A percentile compares a stretch with the other conserved stretches of the same genome.
These are phyloP conservation scores for Vesta saturnalis DNA, from an alignment of 2,888 invertebrate species.

Conservation along the genomic window DNA sequence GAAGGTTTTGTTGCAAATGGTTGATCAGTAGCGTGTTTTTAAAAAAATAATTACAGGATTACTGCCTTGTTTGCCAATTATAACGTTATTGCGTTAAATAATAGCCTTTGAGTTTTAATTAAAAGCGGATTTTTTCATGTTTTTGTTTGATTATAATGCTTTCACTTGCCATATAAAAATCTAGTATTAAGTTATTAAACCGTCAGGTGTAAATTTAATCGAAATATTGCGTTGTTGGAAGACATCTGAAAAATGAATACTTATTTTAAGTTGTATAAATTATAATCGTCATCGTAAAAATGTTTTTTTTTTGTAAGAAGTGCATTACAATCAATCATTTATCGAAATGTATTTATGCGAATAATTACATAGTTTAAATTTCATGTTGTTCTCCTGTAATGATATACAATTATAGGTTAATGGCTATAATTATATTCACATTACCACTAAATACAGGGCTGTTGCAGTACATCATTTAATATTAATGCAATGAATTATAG, in stretches of 20 bases:
- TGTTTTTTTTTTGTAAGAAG: constrained; percentile 22
- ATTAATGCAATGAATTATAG: constrained; percentile 12
- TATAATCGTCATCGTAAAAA: background rate
- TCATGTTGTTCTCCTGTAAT: constrained; percentile 38
- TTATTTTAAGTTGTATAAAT: no score
- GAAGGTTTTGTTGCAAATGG: constrained; percentile 10
- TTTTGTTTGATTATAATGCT: background rate
- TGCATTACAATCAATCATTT: constrained; percentile 42
- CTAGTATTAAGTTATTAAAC: no score
- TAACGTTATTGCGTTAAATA: constrained; percentile 8
- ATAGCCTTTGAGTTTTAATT: constrained; percentile 12
- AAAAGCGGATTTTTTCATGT: background rate
- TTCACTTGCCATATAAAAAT: no score
- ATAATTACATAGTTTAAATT: constrained; percentile 44
- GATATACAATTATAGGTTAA: constrained; percentile 45
- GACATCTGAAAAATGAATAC: no score
- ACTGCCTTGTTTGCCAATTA: constrained; percentile 14
- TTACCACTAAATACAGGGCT: constrained; percentile 43
- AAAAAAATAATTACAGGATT: constrained; percentile 15
- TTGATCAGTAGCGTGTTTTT: constrained; percentile 13
- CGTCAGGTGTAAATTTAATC: background rate
- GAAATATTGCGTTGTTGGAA: no score
- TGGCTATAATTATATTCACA: constrained; percentile 49
- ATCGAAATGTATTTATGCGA: constrained; percentile 44
- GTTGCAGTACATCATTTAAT: constrained; percentile 28